These are phyloP conservation scores for Thryonomys swinderianus DNA, from an alignment of 2,113 vertebrate species.

Conservation along the genomic window DNA sequence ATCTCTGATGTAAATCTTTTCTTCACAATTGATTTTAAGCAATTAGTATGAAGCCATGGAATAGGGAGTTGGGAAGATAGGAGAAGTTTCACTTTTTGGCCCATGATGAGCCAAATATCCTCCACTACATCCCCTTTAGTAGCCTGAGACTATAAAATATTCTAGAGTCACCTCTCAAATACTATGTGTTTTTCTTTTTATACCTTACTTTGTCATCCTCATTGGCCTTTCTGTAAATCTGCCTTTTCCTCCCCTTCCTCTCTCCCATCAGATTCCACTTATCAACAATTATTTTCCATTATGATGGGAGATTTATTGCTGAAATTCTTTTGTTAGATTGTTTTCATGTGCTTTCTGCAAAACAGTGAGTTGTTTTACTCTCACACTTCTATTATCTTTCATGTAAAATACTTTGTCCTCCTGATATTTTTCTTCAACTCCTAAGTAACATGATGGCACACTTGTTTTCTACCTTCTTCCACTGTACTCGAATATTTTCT, in stretches of 20 bases:
- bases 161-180: neutral
- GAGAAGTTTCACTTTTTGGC: neutral
- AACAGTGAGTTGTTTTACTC: neutral
- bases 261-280: neutral
- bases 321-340: neutral
- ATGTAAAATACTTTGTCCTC: neutral
- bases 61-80: neutral
- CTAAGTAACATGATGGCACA: neutral
- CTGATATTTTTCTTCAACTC: neutral
- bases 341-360: neutral
- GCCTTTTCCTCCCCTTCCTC: accelerated
- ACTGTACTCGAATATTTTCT: neutral
- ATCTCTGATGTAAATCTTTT: neutral
- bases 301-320: neutral
- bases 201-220: neutral
- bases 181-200: neutral
- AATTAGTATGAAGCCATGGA: neutral
- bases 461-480: neutral
- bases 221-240: neutral
- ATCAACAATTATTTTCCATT: neutral
- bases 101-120: accelerated
- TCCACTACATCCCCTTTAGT: neutral
- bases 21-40: neutral
- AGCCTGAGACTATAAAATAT: neutral
- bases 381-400: neutral